Evolutionary conservation across 2,113 vertebrate species (phyloP).

Genomic region (Panurus biarmicus): DNA sequence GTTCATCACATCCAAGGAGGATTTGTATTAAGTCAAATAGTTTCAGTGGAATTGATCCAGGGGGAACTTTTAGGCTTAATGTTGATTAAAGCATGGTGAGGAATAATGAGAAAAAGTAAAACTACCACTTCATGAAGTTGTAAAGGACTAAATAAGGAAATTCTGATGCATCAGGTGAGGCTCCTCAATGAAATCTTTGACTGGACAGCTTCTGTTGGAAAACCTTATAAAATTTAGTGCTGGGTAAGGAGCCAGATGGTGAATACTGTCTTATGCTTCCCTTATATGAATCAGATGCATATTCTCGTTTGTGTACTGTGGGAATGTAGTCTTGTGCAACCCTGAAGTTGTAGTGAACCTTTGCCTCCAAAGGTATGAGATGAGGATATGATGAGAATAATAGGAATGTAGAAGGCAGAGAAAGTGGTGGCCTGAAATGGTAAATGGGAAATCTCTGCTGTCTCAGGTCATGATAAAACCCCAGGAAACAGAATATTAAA

Average conservation of each 20-base stretch:
- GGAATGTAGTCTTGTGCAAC: background rate
- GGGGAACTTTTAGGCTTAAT: background rate
- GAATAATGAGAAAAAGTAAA: background rate
- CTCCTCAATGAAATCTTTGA: background rate
- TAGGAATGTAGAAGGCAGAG: background rate
- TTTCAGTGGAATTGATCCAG: background rate
- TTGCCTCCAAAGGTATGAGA: background rate
- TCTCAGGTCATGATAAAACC: background rate
- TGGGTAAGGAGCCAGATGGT: background rate
- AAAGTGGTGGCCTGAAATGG: background rate
- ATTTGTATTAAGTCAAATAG: background rate
- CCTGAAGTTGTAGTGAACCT: background rate
- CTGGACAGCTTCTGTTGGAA: background rate
- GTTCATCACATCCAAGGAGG: background rate
- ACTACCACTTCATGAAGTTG: background rate
- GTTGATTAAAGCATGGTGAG: background rate
- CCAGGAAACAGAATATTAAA: background rate
- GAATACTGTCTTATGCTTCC: background rate
- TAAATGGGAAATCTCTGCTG: background rate
- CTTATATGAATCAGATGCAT: background rate
- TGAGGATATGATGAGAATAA: background rate
- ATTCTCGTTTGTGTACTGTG: accelerated
- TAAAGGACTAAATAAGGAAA: background rate
- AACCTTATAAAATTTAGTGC: background rate
- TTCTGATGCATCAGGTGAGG: background rate